A percentile compares a stretch with the other conserved stretches of the same genome.
Conservation (phyloP, 2,888 invertebrate species). For the Frankliniella intonsa region DNA sequence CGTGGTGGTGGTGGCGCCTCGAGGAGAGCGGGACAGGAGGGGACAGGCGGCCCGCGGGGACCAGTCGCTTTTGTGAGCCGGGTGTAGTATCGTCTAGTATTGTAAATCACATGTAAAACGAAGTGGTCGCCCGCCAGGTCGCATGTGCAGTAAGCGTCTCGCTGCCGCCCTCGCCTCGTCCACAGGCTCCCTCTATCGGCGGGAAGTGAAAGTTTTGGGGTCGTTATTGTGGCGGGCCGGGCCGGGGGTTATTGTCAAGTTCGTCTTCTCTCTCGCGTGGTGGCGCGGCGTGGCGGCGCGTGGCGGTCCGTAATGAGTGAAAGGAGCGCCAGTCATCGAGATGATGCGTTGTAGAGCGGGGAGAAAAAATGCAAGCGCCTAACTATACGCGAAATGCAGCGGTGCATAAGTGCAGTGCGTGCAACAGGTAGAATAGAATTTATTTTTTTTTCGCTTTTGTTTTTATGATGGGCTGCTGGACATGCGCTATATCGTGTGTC, state of each 20-base stretch:
- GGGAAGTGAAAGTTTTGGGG: too few relatives aligned
- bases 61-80: too few relatives aligned
- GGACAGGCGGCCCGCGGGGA: not conserved
- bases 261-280: not conserved
- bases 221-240: too few relatives aligned
- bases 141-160: too few relatives aligned
- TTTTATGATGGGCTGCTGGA: not conserved
- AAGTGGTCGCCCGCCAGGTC: not conserved
- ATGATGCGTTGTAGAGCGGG: slow-evolving; percentile 14
- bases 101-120: too few relatives aligned
- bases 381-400: not conserved
- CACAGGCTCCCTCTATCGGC: too few relatives aligned
- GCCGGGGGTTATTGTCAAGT: not conserved
- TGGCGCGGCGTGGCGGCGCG: not conserved
- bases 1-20: not conserved
- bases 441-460: not conserved
- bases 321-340: too few relatives aligned
- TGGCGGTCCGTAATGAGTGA: too few relatives aligned
- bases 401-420: slow-evolving; percentile 9
- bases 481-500: slow-evolving; percentile 16
- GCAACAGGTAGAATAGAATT: not conserved
- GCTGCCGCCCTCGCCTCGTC: too few relatives aligned
- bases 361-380: slow-evolving; percentile 14
- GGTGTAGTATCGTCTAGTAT: too few relatives aligned
- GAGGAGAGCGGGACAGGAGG: not conserved